Base-by-base conservation (phyloP, 2,797 vertebrate species). In the Ispidina picta region DNA sequence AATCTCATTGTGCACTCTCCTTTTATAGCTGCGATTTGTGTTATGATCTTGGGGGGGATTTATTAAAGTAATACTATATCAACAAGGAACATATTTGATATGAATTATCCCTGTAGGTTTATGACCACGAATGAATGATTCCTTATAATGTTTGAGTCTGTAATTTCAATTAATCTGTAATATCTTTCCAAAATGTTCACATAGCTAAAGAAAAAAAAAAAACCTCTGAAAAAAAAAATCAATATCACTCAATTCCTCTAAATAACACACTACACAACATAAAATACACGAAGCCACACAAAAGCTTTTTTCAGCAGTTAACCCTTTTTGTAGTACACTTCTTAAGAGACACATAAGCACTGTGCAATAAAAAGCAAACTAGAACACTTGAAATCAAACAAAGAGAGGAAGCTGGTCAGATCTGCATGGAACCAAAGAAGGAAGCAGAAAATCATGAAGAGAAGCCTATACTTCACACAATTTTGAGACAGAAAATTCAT, bases 161-260 rank as follows among this genome's bases (percentile, higher is more conserved):
- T 84, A 92, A 91, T 69, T 95, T 88, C 80, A 95, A 89, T 93
- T 92, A 94, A 94, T 83, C 75, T 84, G 81, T 69, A 94, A 78
- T 65, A 93, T 60, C 74, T 89, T 86, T 86, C 59, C 46, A 90
- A 90, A 94, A 94, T 44, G 71, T 83, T 90, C 90, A 87, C 58
- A 75, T 10, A 89, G 64, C 65, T 88, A 90, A 92, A 74, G 8
- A 8, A 28, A 65, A 48, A 43, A 23, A 60, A 26, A 28, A 29
- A 22, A 5, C 1, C 41, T 63, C 68, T n/a, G 43, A 51, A 85
- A 91, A 78, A 78, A 91, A 76, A 68, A 90, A 93, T 92, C 68
- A 0, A 90, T 96, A 90, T 64, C 59, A 74, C 69, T 91, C 79
- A 18, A 55, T 83, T 92, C 66, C 62, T 84, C 89, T 94, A 90